Evolutionary conservation across 1,140 invertebrate genomes (phyloP).

Genomic region (Lamellibrachia luymesi): DNA sequence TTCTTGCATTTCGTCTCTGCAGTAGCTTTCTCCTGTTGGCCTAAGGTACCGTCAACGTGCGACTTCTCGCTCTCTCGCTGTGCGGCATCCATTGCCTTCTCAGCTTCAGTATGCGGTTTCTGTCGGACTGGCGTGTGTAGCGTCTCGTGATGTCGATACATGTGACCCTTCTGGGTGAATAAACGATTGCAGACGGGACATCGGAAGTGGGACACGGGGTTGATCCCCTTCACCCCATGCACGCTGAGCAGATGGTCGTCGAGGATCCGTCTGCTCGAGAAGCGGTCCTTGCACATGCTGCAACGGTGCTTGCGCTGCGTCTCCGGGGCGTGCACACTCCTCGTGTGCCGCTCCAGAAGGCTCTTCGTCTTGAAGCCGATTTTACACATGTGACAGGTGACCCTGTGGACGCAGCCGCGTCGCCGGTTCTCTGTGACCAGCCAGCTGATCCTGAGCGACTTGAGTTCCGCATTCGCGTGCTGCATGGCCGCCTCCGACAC

Average conservation of each 20-base stretch:
- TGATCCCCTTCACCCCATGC: neutral
- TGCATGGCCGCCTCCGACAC: constrained; percentile 3
- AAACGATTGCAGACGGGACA: constrained; percentile 14
- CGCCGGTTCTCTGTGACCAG: neutral
- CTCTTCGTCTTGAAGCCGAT: neutral
- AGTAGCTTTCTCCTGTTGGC: neutral
- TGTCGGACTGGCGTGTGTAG: constrained; percentile 9
- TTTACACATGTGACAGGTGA: neutral
- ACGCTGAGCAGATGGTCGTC: neutral
- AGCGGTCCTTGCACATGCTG: neutral
- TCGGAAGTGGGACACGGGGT: neutral
- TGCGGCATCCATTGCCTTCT: neutral
- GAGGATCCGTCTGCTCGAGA: neutral
- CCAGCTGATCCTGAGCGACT: constrained; percentile 14
- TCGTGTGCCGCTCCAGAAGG: neutral
- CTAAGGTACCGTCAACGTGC: neutral
- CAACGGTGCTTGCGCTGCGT: neutral
- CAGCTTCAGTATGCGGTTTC: neutral
- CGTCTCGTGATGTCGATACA: constrained; percentile 9
- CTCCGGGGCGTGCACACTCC: neutral
- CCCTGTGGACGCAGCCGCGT: too few relatives aligned
- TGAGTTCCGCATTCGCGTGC: constrained; percentile 10
- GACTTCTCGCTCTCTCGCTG: neutral
- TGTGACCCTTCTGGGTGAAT: constrained; percentile 13
- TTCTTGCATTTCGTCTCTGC: neutral